Conservation (phyloP, 2,113 vertebrate genomes). For the Ia io region DNA sequence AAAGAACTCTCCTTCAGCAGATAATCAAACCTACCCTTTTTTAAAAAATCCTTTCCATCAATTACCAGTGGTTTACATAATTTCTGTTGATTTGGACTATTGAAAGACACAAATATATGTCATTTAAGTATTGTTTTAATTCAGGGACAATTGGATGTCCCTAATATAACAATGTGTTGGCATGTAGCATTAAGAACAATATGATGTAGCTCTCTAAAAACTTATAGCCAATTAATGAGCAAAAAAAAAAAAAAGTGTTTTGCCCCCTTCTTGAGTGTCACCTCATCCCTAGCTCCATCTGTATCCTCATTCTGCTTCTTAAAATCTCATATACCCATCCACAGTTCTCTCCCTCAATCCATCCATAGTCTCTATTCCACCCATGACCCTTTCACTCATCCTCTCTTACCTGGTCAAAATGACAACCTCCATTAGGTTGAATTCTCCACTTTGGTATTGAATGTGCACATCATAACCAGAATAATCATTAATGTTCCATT, state of each 20-base stretch:
- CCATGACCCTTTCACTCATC: not conserved
- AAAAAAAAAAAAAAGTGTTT: not conserved
- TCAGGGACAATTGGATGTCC: not conserved
- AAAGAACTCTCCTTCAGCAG: not conserved
- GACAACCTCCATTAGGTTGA: not conserved
- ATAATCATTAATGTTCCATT: not conserved
- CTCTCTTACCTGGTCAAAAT: not conserved
- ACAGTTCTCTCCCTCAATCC: not conserved
- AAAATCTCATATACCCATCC: not conserved
- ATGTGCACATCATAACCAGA: not conserved
- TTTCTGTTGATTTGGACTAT: not conserved
- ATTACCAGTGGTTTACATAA: not conserved
- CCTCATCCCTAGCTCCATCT: not conserved
- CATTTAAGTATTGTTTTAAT: constrained; percentile 1
- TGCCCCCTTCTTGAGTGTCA: not conserved
- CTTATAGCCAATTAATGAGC: not conserved
- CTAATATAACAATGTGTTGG: not conserved
- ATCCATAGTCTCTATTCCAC: fast-evolving
- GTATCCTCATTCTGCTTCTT: not conserved
- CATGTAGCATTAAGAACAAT: not conserved
- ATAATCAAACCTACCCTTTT: not conserved
- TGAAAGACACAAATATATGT: not conserved
- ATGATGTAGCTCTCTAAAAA: not conserved
- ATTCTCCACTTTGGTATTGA: not conserved
- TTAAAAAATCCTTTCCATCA: not conserved